Percentiles rank a stretch among this genome's conserved stretches.
phyloP scores from a whole-genome alignment of 2,797 vertebrate genomes.

The Arnoldichthys spilopterus region DNA sequence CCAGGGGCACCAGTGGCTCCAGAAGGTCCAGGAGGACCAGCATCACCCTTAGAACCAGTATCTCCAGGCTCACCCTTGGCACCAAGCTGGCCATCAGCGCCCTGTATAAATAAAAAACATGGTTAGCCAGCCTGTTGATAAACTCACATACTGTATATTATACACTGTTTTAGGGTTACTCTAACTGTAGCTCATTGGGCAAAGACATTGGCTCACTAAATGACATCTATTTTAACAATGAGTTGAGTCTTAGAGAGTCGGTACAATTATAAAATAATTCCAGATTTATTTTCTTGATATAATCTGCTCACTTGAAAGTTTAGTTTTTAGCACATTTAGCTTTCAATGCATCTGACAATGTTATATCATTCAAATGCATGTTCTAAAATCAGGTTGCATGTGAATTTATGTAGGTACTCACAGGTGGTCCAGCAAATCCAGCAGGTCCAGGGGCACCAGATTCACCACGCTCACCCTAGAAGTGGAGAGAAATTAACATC shows the following conservation, averaged over 20 bases:
- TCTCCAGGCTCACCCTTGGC: slow-evolving; percentile 96
- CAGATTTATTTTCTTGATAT: too few species aligned
- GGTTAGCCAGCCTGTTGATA: slow-evolving; percentile 10
- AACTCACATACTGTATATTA: neutral
- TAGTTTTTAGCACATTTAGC: too few species aligned
- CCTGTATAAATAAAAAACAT: slow-evolving; percentile 71
- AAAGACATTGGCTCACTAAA: neutral
- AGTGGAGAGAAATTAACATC: slow-evolving; percentile 21
- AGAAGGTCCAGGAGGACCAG: slow-evolving; percentile 87
- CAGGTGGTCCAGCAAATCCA: slow-evolving; percentile 96
- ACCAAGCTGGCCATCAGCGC: slow-evolving; percentile 92
- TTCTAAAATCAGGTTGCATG: neutral
- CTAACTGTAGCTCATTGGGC: neutral
- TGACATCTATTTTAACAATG: neutral
- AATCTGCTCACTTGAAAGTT: too few species aligned
- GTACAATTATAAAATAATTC: too few species aligned
- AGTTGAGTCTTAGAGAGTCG: too few species aligned
- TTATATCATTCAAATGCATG: too few species aligned
- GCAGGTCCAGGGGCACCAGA: slow-evolving; percentile 91
- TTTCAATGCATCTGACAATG: too few species aligned
- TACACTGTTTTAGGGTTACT: neutral
- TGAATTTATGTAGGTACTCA: slow-evolving; percentile 74
- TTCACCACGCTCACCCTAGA: slow-evolving; percentile 94
- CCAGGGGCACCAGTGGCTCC: slow-evolving; percentile 91
- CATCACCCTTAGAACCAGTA: slow-evolving; percentile 92